These are phyloP conservation scores for Drosophila macrothrix DNA, from an alignment of 2,888 invertebrate species.

Conservation along the genomic window DNA sequence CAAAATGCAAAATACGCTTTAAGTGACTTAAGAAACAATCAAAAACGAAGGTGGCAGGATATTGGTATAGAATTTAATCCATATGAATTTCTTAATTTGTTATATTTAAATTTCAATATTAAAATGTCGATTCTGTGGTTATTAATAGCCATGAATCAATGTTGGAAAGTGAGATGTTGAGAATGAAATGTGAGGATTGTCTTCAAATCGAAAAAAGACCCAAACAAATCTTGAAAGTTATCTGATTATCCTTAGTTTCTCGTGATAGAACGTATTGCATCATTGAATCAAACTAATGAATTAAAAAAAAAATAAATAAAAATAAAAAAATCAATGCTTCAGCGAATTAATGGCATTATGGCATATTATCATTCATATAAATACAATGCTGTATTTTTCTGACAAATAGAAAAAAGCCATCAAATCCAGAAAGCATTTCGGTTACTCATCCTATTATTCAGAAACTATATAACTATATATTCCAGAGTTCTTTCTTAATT, in stretches of 20 bases:
- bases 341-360: too few species aligned
- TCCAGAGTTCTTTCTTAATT: neutral
- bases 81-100: neutral
- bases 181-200: neutral
- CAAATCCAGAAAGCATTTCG: neutral
- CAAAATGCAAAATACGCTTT: too few species aligned
- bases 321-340: too few species aligned
- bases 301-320: too few species aligned
- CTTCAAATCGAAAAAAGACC: neutral
- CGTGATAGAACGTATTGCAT: neutral
- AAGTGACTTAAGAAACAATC: too few species aligned
- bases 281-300: neutral
- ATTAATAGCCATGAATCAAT: neutral
- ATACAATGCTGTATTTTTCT: too few species aligned
- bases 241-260: neutral
- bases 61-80: too few species aligned
- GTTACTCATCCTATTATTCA: neutral
- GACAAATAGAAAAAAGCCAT: neutral
- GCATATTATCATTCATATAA: too few species aligned
- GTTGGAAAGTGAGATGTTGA: neutral
- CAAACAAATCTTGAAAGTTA: neutral
- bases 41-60: too few species aligned
- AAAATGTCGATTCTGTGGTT: neutral
- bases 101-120: neutral
- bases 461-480: too few species aligned